Conservation (phyloP, 2,797 vertebrate species). For the Numenius phaeopus region DNA sequence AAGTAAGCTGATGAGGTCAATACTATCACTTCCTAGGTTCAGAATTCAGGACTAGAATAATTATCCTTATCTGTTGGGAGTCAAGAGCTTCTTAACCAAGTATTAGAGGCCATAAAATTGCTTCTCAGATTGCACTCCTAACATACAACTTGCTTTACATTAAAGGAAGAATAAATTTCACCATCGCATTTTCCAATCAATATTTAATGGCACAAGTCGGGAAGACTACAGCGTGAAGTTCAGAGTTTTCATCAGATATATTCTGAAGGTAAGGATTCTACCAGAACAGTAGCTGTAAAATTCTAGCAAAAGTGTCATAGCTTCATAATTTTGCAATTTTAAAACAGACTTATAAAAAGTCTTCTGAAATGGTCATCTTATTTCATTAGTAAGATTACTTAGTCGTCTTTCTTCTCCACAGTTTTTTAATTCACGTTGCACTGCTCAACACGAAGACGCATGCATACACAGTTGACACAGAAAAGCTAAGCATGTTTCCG, state of each 20-base stretch:
- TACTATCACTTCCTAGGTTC: conserved; percentile 25
- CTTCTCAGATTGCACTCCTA: conserved; percentile 37
- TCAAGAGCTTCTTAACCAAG: conserved; percentile 43
- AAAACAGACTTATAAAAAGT: neutral
- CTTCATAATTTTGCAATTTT: neutral
- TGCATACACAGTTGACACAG: neutral
- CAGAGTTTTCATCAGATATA: neutral
- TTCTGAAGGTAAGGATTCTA: neutral
- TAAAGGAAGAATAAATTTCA: conserved; percentile 12
- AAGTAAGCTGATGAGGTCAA: conserved; percentile 43
- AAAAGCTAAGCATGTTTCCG: neutral
- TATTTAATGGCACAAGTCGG: neutral
- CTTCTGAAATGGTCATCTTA: neutral
- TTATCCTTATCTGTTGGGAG: conserved; percentile 39
- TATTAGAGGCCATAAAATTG: conserved; percentile 18
- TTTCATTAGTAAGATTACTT: neutral
- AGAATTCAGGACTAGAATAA: conserved; percentile 60
- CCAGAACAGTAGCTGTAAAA: neutral
- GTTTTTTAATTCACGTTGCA: neutral
- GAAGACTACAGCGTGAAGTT: neutral
- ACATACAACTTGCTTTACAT: neutral
- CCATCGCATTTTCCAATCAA: neutral
- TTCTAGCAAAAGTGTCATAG: neutral
- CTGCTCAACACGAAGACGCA: neutral
- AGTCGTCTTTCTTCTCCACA: neutral